A percentile compares a stretch with the other conserved stretches of the same genome.
These are phyloP conservation scores for Candoia aspera DNA, from an alignment of 2,113 vertebrate genomes.

Conservation along the genomic window DNA sequence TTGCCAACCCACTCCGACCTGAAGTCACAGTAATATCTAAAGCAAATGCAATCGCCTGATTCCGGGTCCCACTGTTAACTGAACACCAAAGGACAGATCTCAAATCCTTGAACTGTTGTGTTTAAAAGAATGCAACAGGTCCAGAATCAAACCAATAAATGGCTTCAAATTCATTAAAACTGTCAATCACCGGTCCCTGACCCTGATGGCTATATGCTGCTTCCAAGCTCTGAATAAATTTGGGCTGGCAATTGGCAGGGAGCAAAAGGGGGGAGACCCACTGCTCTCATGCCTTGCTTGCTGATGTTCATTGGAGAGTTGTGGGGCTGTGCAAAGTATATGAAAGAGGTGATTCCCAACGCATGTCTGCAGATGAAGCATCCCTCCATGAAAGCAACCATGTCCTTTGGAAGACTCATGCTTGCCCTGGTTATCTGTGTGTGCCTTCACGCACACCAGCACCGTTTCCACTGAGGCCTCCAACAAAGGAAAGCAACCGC, in stretches of 20 bases:
- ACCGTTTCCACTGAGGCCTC: not conserved
- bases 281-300: not conserved
- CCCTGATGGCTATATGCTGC: not conserved
- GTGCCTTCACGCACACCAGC: not conserved
- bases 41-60: not conserved
- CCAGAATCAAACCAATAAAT: not conserved
- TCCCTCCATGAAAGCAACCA: not conserved
- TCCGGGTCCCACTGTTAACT: slow-evolving; percentile 2
- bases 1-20: slow-evolving; percentile 11
- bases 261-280: not conserved
- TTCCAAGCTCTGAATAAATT: not conserved
- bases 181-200: not conserved
- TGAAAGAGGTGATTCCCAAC: not conserved
- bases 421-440: not conserved
- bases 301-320: not conserved
- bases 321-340: not conserved
- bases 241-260: not conserved
- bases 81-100: not conserved
- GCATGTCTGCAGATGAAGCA: not conserved
- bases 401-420: not conserved
- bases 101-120: not conserved
- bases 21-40: rapidly evolving
- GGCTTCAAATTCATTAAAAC: not conserved
- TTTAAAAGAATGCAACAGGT: not conserved
- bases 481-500: no score